Conservation (phyloP, 2,113 vertebrate genomes). For the Atrichornis clamosus region DNA sequence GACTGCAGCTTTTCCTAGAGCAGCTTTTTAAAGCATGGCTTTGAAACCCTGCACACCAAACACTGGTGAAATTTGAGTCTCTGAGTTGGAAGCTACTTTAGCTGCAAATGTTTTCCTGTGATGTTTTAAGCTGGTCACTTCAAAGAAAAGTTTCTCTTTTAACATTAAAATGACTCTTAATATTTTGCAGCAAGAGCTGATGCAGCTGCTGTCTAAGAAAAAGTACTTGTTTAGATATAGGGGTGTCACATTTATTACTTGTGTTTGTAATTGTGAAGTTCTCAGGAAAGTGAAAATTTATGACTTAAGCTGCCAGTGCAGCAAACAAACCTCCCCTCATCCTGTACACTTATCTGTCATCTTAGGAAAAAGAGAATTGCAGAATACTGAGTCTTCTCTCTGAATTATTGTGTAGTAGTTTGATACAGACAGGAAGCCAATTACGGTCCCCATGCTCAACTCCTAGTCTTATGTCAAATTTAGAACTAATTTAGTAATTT, state of each 20-base stretch:
- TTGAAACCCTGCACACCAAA: neutral
- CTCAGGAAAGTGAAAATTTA: neutral
- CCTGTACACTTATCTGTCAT: neutral
- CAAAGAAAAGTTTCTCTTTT: neutral
- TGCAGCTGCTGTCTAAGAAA: neutral
- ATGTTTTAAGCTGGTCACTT: neutral
- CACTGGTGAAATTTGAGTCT: neutral
- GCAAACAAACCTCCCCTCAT: neutral
- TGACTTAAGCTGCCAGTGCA: neutral
- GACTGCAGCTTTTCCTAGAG: neutral
- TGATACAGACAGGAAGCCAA: neutral
- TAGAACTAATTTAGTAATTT: constrained; percentile 15
- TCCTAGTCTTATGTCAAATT: neutral
- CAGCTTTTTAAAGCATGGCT: neutral
- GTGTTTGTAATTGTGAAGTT: neutral
- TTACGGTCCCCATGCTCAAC: neutral
- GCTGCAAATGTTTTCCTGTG: neutral
- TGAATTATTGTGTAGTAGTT: neutral
- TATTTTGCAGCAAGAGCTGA: neutral
- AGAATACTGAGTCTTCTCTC: neutral
- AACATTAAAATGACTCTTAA: neutral
- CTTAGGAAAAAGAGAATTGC: neutral
- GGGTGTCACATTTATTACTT: neutral
- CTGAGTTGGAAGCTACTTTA: neutral
- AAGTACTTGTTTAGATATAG: neutral